Base-by-base conservation (phyloP, 2,888 invertebrate genomes). In the Carterocephalus palaemon region DNA sequence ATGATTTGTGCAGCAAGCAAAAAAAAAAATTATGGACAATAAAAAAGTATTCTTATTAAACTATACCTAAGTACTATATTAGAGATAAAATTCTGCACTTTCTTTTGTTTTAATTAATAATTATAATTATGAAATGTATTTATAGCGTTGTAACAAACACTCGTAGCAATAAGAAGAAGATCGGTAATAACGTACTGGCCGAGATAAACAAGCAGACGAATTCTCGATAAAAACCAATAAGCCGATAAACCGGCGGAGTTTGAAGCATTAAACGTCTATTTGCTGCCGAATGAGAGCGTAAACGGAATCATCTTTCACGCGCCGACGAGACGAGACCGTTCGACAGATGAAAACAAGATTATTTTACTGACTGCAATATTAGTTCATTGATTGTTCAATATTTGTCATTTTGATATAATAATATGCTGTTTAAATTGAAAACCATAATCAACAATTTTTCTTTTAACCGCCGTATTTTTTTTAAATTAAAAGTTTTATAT, bases 141-240 rank as follows among this genome's bases (percentile, higher is more conserved):
- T 13, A 15, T 29, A 15, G 15, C 16, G 24, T 36, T 36, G 10
- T 16, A 13, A 36, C 24, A 37, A 37, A 37, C 17, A 16, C 16
- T 23, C 15, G 33, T 12, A 33, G 20, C 32, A 40, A 23, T 33
- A 26, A 24, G 64, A 62, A 67, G 68, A 69, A 69, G 56, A 60
- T 60, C 59, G 49, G 68, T 67, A 71, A 71, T 71, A 73, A 71
- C 63, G 64, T 56, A 60, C 61, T 55, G 56, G 62, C 61, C 59
- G 66, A 64, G 56, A 70, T 73, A 78, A 76, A 78, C 69, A 77
- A 75, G 62, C 67, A 62, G 66, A 65, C 60, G 64, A 63, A 64
- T 69, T 67, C 60, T 53, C 67, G 63, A 70, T 79, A 76, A 75
- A 78, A 79, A 77, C 68, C 73, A 70, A 75, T 76, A 72, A 69